Evolutionary conservation across 2,797 vertebrate genomes (phyloP).

Genomic region (Urophycis tenuis): DNA sequence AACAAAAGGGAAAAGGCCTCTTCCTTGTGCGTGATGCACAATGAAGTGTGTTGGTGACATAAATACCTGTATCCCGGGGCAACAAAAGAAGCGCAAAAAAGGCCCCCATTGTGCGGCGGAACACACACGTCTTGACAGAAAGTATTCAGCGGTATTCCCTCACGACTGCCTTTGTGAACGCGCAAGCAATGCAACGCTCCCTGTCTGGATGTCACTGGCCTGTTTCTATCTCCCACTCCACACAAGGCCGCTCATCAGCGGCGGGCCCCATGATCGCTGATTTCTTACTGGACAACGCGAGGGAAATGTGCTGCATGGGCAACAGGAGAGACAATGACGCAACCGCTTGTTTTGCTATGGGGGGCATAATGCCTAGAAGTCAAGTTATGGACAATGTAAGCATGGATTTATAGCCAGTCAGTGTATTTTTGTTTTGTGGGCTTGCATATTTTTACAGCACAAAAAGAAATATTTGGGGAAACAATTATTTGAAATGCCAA

Average conservation of each 20-base stretch:
- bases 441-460: not conserved
- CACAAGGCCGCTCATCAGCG: too few relatives aligned
- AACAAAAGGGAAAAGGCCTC: not conserved
- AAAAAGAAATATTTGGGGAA: not conserved
- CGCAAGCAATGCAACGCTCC: not conserved
- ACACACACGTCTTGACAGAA: not conserved
- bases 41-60: not conserved
- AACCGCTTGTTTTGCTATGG: not conserved
- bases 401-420: too few relatives aligned
- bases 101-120: not conserved
- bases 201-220: not conserved
- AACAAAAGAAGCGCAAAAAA: not conserved
- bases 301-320: not conserved
- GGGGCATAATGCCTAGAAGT: not conserved
- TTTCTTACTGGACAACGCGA: not conserved
- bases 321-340: not conserved
- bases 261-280: too few relatives aligned
- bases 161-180: not conserved
- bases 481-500: not conserved
- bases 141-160: not conserved
- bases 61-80: not conserved
- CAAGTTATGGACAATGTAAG: not conserved
- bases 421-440: too few relatives aligned
- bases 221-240: not conserved
- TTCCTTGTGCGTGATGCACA: not conserved